Conservation (phyloP, 2,888 invertebrate species). For the Polia nebulosa region DNA sequence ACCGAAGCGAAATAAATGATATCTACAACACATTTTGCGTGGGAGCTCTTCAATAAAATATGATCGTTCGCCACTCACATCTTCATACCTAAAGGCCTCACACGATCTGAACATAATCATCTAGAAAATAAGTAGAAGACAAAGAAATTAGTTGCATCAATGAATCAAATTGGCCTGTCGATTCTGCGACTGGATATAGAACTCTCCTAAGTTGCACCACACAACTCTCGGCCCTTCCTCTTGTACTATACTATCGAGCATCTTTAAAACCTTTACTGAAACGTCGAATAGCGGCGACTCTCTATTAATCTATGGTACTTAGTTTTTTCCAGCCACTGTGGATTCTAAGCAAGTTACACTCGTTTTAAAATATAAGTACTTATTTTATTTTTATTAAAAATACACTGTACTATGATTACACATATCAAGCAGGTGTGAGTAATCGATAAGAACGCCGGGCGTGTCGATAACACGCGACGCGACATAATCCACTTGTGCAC, state of each 20-base stretch:
- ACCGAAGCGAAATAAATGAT: not conserved
- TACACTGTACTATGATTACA: slow-evolving; percentile 22
- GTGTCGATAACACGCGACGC: slow-evolving; percentile 26
- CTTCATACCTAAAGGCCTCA: slow-evolving; percentile 21
- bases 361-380: not conserved
- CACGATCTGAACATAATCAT: slow-evolving; percentile 29
- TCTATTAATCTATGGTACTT: slow-evolving; percentile 5
- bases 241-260: slow-evolving; percentile 9
- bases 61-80: slow-evolving; percentile 12
- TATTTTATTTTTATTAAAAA: slow-evolving; percentile 1
- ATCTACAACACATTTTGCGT: slow-evolving; percentile 9
- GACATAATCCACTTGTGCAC: slow-evolving; percentile 5
- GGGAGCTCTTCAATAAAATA: slow-evolving; percentile 9
- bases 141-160: slow-evolving; percentile 29
- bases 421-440: slow-evolving; percentile 12
- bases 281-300: slow-evolving; percentile 10
- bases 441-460: slow-evolving; percentile 28
- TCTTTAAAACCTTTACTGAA: slow-evolving; percentile 24
- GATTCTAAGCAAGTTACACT: slow-evolving; percentile 7
- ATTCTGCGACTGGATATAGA: slow-evolving; percentile 14
- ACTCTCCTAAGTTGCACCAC: slow-evolving; percentile 18
- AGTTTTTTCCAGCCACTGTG: slow-evolving; percentile 12
- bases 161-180: slow-evolving; percentile 1
- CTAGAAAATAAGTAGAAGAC: slow-evolving; percentile 37
- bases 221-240: slow-evolving; percentile 9